Conservation (phyloP, 2,888 invertebrate genomes). For the Dynastes grantii region DNA sequence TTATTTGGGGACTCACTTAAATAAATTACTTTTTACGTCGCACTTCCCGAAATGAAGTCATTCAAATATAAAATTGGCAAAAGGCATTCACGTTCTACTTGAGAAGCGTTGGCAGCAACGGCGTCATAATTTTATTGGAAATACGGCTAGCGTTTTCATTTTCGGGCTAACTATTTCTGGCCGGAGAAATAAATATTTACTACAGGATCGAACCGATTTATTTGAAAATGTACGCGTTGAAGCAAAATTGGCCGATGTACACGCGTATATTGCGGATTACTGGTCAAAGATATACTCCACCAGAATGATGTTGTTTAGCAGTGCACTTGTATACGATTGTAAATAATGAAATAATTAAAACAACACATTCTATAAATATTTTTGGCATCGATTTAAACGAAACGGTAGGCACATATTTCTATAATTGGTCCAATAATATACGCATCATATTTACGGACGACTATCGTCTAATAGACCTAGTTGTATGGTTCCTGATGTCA, state of each 20-base stretch:
- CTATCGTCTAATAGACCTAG: too few species aligned
- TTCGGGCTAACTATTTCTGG: conserved; percentile 31
- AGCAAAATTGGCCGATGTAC: neutral
- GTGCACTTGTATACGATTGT: neutral
- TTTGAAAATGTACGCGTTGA: conserved; percentile 4
- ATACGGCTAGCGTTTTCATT: conserved; percentile 19
- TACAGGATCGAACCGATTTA: conserved; percentile 15
- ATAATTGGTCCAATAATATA: neutral
- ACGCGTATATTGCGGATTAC: neutral
- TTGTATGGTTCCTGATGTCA: too few species aligned
- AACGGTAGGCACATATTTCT: neutral
- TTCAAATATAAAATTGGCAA: conserved; percentile 39
- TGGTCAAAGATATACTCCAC: neutral
- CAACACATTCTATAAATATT: conserved; percentile 8
- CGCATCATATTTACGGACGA: too few species aligned
- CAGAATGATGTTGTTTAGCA: neutral
- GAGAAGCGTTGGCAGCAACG: conserved; percentile 33
- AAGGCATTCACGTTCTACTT: conserved; percentile 12
- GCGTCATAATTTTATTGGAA: conserved; percentile 37
- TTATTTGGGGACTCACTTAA: neutral
- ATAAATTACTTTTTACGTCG: conserved; percentile 1
- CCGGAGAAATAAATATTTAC: conserved; percentile 31
- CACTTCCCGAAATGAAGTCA: conserved; percentile 25
- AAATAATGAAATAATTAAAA: neutral
- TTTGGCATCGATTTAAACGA: neutral